Conservation (phyloP, 1,140 invertebrate genomes). For the Prorops nasuta region DNA sequence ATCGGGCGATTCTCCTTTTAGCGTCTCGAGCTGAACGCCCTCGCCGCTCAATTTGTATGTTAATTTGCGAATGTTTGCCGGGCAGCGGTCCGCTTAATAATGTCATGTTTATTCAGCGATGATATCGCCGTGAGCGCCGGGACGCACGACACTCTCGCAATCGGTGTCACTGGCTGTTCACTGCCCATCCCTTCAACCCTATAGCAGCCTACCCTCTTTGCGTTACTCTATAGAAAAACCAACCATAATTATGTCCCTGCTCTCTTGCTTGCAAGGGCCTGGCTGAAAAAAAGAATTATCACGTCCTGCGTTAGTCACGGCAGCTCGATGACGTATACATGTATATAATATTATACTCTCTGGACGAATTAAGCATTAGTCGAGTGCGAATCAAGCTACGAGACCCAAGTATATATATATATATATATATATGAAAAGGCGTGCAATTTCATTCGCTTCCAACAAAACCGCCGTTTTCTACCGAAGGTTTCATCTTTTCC, state of each 20-base stretch:
- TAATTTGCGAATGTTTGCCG: constrained; percentile 54
- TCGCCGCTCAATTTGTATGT: constrained; percentile 57
- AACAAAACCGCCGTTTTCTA: too few relatives aligned
- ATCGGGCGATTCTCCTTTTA: neutral
- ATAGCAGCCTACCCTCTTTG: constrained; percentile 17
- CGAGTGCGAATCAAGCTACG: too few relatives aligned
- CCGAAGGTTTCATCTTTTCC: too few relatives aligned
- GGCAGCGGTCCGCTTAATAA: constrained; percentile 56
- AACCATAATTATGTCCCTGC: constrained; percentile 26
- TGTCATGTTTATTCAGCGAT: constrained; percentile 59
- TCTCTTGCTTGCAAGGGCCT: constrained; percentile 3
- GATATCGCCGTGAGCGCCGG: constrained; percentile 50
- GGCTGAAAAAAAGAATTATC: too few relatives aligned
- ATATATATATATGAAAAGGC: too few relatives aligned
- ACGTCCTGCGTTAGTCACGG: too few relatives aligned
- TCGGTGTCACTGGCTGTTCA: constrained; percentile 37
- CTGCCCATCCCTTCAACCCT: constrained; percentile 21
- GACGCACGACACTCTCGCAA: constrained; percentile 40
- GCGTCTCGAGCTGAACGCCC: constrained; percentile 26
- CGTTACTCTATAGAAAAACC: constrained; percentile 5
- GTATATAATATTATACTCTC: too few relatives aligned
- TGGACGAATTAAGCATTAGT: too few relatives aligned
- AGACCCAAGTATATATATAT: too few relatives aligned
- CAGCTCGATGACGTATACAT: too few relatives aligned
- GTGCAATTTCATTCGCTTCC: too few relatives aligned